These are phyloP conservation scores for Acanthosepion pharaonis DNA, from an alignment of 2,888 invertebrate genomes.

Conservation along the genomic window DNA sequence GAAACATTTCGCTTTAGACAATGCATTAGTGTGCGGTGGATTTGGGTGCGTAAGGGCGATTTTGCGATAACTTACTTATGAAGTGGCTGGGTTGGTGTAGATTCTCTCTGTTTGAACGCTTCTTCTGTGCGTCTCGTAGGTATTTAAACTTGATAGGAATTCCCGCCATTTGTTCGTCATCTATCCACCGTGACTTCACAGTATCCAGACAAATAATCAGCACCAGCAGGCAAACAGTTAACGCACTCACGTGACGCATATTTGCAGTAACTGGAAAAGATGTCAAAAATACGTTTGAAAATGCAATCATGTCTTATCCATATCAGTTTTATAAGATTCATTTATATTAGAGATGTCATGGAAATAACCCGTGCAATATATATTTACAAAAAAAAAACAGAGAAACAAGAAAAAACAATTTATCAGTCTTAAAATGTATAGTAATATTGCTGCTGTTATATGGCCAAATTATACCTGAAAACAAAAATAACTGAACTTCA, in stretches of 20 bases:
- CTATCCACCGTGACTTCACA: neutral
- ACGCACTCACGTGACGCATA: neutral
- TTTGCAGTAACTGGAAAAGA: neutral
- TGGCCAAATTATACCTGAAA: no score
- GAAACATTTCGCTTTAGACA: no score
- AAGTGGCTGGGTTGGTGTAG: neutral
- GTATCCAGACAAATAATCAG: neutral
- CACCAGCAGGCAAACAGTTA: neutral
- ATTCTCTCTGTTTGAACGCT: neutral
- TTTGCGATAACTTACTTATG: neutral
- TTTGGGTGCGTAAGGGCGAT: fast-evolving
- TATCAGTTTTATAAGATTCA: no score
- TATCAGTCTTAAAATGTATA: no score
- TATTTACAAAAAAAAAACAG: no score
- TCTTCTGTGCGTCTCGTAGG: neutral
- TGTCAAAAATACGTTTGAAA: neutral
- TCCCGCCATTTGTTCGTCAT: neutral
- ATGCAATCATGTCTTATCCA: neutral
- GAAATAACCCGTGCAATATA: no score
- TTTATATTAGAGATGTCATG: no score
- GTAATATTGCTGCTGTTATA: no score
- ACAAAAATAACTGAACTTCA: no score
- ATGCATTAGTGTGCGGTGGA: no score
- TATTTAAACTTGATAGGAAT: neutral
- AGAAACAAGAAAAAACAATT: no score